phyloP scores from a whole-genome alignment of 2,797 vertebrate genomes.

The Synaphobranchus kaupii region DNA sequence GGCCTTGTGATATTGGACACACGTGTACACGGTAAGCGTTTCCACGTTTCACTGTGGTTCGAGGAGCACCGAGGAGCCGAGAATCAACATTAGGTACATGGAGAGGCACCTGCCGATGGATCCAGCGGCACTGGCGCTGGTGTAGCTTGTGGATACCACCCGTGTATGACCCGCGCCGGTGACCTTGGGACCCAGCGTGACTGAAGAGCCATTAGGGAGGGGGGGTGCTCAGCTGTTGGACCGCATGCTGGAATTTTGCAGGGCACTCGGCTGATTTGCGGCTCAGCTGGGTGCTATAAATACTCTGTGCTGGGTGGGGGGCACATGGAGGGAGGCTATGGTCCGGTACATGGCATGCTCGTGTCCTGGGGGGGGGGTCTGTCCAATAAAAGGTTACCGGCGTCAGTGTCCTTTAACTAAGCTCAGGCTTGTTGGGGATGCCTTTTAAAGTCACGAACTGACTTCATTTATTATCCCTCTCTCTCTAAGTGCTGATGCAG shows the following conservation, averaged over 20 bases:
- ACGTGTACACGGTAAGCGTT: neutral
- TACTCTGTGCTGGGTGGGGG: constrained; percentile 14
- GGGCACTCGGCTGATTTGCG: constrained; percentile 23
- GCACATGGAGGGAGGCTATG: constrained; percentile 1
- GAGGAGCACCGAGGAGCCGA: neutral
- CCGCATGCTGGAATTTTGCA: neutral
- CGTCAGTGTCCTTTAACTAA: neutral
- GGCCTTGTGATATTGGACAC: neutral
- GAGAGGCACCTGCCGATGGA: neutral
- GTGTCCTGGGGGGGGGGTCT: neutral
- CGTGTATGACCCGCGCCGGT: neutral
- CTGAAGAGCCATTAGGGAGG: neutral
- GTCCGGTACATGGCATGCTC: neutral
- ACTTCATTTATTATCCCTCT: neutral
- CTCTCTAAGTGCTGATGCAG: neutral
- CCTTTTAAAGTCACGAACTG: constrained; percentile 18
- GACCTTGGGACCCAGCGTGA: constrained; percentile 23
- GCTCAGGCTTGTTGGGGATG: neutral
- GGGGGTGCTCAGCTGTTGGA: constrained; percentile 20
- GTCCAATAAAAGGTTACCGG: constrained; percentile 1
- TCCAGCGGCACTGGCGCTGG: neutral
- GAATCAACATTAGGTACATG: neutral
- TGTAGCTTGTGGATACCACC: constrained; percentile 10
- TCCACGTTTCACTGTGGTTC: neutral
- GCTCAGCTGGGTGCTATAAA: constrained; percentile 35